phyloP scores from a whole-genome alignment of 2,888 invertebrate genomes.

The Ochropacha duplaris region DNA sequence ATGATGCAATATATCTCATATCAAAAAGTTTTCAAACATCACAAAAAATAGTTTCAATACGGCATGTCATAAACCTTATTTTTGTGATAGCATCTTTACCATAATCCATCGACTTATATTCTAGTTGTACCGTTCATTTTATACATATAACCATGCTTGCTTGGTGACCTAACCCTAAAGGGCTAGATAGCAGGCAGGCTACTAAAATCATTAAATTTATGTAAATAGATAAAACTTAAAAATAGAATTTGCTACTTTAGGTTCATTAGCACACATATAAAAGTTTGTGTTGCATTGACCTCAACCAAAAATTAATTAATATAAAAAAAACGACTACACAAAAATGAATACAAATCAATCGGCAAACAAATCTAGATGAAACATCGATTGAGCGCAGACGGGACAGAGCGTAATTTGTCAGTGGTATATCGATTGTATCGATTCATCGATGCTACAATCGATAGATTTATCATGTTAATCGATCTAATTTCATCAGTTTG shows the following conservation, averaged over 20 bases:
- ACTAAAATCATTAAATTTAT: neutral
- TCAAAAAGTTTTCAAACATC: no score
- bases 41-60: no score
- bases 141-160: no score
- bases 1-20: no score
- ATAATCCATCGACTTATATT: no score
- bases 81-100: no score
- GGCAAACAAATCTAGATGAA: slow-evolving; percentile 36
- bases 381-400: slow-evolving; percentile 49
- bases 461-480: slow-evolving; percentile 80
- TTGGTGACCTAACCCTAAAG: no score
- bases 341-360: slow-evolving; percentile 7
- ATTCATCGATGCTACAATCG: slow-evolving; percentile 56
- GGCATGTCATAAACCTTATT: no score
- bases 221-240: no score
- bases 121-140: no score
- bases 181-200: no score
- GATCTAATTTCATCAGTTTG: slow-evolving; percentile 80
- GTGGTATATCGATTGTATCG: slow-evolving; percentile 68
- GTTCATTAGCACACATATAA: neutral
- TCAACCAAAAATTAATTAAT: slow-evolving; percentile 4
- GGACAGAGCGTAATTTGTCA: slow-evolving; percentile 78
- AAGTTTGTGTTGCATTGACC: neutral
- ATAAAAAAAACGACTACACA: slow-evolving; percentile 8
- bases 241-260: neutral